Conservation (phyloP, 2,888 invertebrate genomes). For the Nomada ferruginata region DNA sequence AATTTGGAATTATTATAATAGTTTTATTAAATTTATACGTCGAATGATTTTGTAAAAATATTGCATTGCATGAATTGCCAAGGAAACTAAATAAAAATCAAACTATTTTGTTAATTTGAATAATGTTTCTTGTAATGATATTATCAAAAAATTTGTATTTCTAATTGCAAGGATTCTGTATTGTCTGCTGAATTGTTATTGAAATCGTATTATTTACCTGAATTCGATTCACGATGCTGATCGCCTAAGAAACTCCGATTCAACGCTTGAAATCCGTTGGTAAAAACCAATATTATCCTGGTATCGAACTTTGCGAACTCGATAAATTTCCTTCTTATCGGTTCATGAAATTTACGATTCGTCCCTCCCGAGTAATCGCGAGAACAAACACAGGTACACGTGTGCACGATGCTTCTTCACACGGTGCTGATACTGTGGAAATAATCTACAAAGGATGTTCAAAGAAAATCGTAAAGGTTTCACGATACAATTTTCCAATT, state of each 20-base stretch:
- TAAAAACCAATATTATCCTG: constrained; percentile 37
- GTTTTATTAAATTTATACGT: too few species aligned
- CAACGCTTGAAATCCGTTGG: constrained; percentile 26
- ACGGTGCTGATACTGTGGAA: not conserved
- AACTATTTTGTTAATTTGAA: too few species aligned
- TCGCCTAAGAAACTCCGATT: constrained; percentile 11
- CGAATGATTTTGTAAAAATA: too few species aligned
- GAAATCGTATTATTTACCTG: constrained; percentile 1
- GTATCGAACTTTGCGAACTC: constrained; percentile 25
- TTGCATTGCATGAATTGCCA: too few species aligned
- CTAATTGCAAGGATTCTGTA: too few species aligned
- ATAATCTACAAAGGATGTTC: not conserved
- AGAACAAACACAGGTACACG: constrained; percentile 16
- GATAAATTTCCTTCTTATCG: constrained; percentile 32
- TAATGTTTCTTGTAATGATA: too few species aligned
- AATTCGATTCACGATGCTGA: not conserved
- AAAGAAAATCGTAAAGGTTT: not conserved
- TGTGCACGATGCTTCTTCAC: not conserved
- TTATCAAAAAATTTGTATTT: too few species aligned
- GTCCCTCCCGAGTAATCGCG: constrained; percentile 26
- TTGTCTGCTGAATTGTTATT: too few species aligned
- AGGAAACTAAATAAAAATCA: too few species aligned
- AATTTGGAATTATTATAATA: too few species aligned
- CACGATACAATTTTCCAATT: not conserved
- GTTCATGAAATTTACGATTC: constrained; percentile 16